phyloP scores from a whole-genome alignment of 1,140 invertebrate genomes.

The Drosophila elegans region DNA sequence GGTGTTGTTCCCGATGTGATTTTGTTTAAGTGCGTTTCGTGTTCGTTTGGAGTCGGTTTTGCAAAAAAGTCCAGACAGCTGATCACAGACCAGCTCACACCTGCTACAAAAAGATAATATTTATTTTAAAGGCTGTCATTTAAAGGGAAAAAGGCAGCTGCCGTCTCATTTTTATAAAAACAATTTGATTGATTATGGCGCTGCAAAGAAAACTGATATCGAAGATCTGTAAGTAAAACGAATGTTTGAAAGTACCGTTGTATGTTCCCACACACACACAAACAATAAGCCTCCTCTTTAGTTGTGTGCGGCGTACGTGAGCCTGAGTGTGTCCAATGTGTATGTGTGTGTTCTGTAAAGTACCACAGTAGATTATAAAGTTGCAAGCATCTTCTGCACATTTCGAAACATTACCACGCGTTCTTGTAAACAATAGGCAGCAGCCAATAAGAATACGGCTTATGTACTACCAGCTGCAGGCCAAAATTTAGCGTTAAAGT shows the following conservation, averaged over 20 bases:
- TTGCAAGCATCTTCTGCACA: slow-evolving; percentile 11
- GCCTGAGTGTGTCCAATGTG: slow-evolving; percentile 10
- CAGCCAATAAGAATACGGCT: slow-evolving; percentile 2
- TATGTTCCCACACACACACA: slow-evolving; percentile 10
- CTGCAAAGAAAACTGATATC: slow-evolving; percentile 64
- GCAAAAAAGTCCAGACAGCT: slow-evolving; percentile 50
- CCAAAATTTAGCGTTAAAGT: not conserved
- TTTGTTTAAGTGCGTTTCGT: slow-evolving; percentile 33
- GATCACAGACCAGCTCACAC: slow-evolving; percentile 69
- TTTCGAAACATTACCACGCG: slow-evolving; percentile 6
- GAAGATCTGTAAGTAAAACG: slow-evolving; percentile 77
- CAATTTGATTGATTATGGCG: slow-evolving; percentile 65
- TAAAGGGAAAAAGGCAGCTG: slow-evolving; percentile 4
- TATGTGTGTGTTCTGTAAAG: slow-evolving; percentile 8
- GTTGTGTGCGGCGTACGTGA: slow-evolving; percentile 9
- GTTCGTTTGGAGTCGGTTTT: slow-evolving; percentile 10
- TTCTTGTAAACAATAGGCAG: not conserved
- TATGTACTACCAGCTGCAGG: not conserved
- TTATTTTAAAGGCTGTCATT: slow-evolving; percentile 43
- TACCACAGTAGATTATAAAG: not conserved
- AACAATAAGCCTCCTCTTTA: slow-evolving; percentile 1
- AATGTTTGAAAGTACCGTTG: slow-evolving; percentile 61
- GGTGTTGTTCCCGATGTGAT: slow-evolving; percentile 23
- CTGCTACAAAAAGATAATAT: slow-evolving; percentile 67
- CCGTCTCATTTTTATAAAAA: slow-evolving; percentile 41